phyloP scores from a whole-genome alignment of 2,888 invertebrate species.

The Aphelenchoides bicaudatus region DNA sequence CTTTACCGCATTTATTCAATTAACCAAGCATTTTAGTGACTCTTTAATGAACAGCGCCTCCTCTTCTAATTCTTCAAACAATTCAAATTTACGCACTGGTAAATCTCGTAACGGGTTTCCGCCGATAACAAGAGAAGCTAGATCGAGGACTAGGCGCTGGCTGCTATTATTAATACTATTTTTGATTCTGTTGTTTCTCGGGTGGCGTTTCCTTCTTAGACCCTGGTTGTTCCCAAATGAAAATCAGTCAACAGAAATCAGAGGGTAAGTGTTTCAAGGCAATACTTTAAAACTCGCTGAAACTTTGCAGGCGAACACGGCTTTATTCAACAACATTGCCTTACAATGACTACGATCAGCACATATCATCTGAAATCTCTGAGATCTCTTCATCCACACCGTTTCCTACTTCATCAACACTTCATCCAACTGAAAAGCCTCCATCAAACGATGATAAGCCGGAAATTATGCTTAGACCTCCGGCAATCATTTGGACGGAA shows the following conservation, averaged over 20 bases:
- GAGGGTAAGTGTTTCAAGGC: too few species aligned
- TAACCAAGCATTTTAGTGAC: neutral
- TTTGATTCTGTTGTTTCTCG: slow-evolving; percentile 13
- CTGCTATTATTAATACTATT: neutral
- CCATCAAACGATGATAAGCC: neutral
- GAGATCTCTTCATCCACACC: neutral
- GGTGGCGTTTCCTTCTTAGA: slow-evolving; percentile 6
- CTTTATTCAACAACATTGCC: too few species aligned
- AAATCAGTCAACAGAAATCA: neutral
- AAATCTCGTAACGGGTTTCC: slow-evolving; percentile 7
- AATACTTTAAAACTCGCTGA: too few species aligned
- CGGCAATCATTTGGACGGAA: slow-evolving; percentile 18
- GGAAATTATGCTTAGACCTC: slow-evolving; percentile 13
- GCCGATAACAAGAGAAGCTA: slow-evolving; percentile 7
- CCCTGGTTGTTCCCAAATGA: slow-evolving; percentile 10
- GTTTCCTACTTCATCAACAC: neutral
- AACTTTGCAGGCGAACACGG: too few species aligned
- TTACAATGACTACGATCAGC: too few species aligned
- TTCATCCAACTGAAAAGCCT: neutral
- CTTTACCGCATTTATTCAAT: too few species aligned
- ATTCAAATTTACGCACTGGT: neutral
- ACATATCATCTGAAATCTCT: neutral
- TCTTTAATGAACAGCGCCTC: neutral
- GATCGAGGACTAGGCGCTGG: neutral
- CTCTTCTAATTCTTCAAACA: neutral